Evolutionary conservation across 2,797 vertebrate species (phyloP), one percentile per base, ranked within the genome.

Genomic region (Thamnophis elegans): DNA sequence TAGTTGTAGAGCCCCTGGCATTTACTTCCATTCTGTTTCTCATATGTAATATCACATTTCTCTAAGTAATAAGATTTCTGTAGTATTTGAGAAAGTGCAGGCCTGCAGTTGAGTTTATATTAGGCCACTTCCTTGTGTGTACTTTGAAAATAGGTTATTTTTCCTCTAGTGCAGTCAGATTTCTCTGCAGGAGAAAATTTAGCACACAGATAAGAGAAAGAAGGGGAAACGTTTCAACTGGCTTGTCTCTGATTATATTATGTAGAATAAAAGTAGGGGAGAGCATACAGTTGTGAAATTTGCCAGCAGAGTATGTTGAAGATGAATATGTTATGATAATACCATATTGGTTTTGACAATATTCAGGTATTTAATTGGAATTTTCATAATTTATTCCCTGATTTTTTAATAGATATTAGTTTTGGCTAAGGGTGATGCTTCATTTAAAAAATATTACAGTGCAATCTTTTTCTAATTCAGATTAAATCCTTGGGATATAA

Each of bases 121-220:
- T 92, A 93, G 94, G 94, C 93, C 94, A 94, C 94, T 94, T 93
- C 95, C 96, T 97, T 96, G 93, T 90, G 91, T 96, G 94, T 94
- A 94, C 95, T 94, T 94, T 95, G 96, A 95, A 97, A 97, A 96
- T 95, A 95, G 95, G 95, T 96, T 94, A 96, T 96, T 97, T 97
- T 96, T 96, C 95, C 95, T 96, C 94, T 90, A 94, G 92, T 95
- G 91, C 95, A 95, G 95, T 95, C 9, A 94, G 96, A 95, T 96
- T 95, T 96, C 95, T 96, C 95, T 93, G 91, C 95, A 93, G 94
- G 96, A 94, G 89, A 58, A 94, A 93, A 92, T 91, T 36, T 86
- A 94, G 94, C 65, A 92, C 93, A 88, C 93, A 90, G 94, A 92
- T 82, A 5, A 4, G 58, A 53, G 4, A 59, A 85, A 89, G 93